phyloP scores from a whole-genome alignment of 2,888 invertebrate genomes.

The Scaptomyza cyrtandrae region DNA sequence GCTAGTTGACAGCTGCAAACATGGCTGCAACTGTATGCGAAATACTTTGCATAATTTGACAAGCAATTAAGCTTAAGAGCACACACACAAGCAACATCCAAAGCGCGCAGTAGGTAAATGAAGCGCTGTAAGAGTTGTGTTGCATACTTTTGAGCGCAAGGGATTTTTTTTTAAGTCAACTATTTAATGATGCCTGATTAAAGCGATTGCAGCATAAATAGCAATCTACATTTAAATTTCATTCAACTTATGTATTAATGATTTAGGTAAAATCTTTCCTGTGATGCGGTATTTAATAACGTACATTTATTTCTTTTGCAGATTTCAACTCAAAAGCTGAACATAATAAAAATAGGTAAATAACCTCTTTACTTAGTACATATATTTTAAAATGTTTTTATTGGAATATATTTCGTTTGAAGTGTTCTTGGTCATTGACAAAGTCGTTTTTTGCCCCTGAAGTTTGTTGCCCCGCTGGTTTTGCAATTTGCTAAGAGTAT shows the following conservation, averaged over 20 bases:
- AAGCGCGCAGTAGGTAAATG: slow-evolving; percentile 41
- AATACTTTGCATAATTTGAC: slow-evolving; percentile 72
- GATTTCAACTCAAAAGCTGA: slow-evolving; percentile 1
- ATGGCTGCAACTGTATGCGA: slow-evolving; percentile 41
- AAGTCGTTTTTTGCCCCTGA: not conserved
- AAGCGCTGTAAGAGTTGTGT: slow-evolving; percentile 33
- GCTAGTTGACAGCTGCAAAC: slow-evolving; percentile 45
- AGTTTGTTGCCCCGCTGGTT: slow-evolving; percentile 32
- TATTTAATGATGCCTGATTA: slow-evolving; percentile 34
- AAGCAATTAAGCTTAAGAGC: slow-evolving; percentile 68
- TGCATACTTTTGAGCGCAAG: slow-evolving; percentile 42
- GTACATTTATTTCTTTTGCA: slow-evolving; percentile 26
- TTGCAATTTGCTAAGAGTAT: slow-evolving; percentile 43
- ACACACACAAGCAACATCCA: slow-evolving; percentile 19
- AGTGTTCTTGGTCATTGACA: slow-evolving; percentile 3
- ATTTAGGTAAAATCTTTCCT: not conserved
- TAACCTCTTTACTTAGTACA: slow-evolving; percentile 29
- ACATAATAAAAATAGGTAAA: slow-evolving; percentile 38
- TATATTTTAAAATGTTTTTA: slow-evolving; percentile 14
- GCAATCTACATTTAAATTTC: not conserved
- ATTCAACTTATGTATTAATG: not conserved
- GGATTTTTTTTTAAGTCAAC: slow-evolving; percentile 8
- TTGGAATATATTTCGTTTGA: slow-evolving; percentile 21
- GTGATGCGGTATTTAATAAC: slow-evolving; percentile 6
- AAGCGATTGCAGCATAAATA: not conserved